A percentile compares a stretch with the other conserved stretches of the same genome.
Evolutionary conservation across 1,140 invertebrate species (phyloP).

Genomic region (Drosophila bocki): DNA sequence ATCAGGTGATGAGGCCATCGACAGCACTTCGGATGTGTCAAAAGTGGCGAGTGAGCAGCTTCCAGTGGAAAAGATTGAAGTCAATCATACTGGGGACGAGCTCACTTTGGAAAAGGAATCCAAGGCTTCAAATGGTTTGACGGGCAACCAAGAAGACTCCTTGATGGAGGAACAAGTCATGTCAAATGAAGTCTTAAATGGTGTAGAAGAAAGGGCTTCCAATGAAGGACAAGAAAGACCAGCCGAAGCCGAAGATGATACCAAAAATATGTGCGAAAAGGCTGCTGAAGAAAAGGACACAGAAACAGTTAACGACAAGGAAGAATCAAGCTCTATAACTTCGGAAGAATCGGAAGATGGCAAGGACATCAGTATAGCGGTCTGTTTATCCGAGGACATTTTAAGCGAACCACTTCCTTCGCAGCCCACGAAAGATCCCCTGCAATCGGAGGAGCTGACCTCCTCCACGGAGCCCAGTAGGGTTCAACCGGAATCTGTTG

Average conservation of each 20-base stretch:
- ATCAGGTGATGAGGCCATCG: constrained; percentile 16
- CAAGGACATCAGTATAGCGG: not conserved
- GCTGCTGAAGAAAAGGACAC: not conserved
- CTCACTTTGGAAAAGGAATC: not conserved
- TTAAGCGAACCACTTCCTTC: not conserved
- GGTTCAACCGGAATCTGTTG: not conserved
- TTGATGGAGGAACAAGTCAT: not conserved
- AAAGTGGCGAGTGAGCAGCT: not conserved
- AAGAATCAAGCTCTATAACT: not conserved
- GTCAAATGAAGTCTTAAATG: not conserved
- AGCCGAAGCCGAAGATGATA: not conserved
- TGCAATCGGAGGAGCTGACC: constrained; percentile 58
- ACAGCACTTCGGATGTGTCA: constrained; percentile 26
- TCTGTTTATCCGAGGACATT: not conserved
- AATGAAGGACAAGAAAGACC: not conserved
- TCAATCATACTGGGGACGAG: not conserved
- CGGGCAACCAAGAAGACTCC: not conserved
- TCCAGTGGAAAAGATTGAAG: too few relatives aligned
- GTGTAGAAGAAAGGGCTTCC: not conserved
- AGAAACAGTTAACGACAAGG: constrained; percentile 11
- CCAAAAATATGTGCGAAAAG: not conserved
- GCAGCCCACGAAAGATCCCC: not conserved
- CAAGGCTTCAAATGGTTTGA: not conserved
- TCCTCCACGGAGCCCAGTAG: constrained; percentile 40
- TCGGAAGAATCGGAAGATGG: not conserved